These are phyloP conservation scores for Drosophila parvula DNA, from an alignment of 1,140 invertebrate species.

Conservation along the genomic window DNA sequence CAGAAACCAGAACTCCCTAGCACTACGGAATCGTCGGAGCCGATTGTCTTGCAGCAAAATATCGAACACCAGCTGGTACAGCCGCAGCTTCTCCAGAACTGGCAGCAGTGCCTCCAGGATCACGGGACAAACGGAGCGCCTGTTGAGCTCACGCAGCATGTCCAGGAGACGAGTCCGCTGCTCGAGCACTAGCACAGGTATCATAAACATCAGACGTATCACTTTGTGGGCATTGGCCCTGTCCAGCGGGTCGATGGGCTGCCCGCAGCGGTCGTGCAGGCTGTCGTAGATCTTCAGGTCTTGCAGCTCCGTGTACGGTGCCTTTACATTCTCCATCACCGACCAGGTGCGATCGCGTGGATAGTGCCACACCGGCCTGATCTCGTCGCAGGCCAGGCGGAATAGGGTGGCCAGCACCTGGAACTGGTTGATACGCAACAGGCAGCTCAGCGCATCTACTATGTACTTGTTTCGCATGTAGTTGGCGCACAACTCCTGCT, in stretches of 20 bases:
- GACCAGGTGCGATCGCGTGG: slow-evolving; percentile 47
- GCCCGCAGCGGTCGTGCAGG: slow-evolving; percentile 65
- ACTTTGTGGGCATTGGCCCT: slow-evolving; percentile 42
- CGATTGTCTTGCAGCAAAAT: slow-evolving; percentile 36
- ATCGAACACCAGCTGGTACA: slow-evolving; percentile 53
- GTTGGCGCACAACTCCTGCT: slow-evolving; percentile 6
- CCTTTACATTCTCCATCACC: slow-evolving; percentile 58
- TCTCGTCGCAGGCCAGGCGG: slow-evolving; percentile 36
- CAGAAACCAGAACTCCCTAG: not conserved
- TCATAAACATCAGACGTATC: slow-evolving; percentile 57
- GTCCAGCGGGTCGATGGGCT: slow-evolving; percentile 54
- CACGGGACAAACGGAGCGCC: slow-evolving; percentile 22
- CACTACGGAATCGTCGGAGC: not conserved
- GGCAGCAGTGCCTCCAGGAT: slow-evolving; percentile 37
- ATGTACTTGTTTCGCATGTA: slow-evolving; percentile 52
- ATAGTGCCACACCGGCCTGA: slow-evolving; percentile 24
- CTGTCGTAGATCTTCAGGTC: slow-evolving; percentile 69
- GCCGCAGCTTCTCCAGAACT: slow-evolving; percentile 3
- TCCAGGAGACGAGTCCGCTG: slow-evolving; percentile 29
- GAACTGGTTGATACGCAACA: slow-evolving; percentile 39
- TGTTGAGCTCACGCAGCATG: slow-evolving; percentile 50
- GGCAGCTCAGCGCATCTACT: slow-evolving; percentile 50
- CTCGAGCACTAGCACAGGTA: slow-evolving; percentile 19
- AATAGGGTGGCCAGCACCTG: slow-evolving; percentile 49
- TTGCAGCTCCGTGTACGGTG: slow-evolving; percentile 60